Conservation (phyloP, 2,797 vertebrate species). For the Erpetoichthys calabaricus region DNA sequence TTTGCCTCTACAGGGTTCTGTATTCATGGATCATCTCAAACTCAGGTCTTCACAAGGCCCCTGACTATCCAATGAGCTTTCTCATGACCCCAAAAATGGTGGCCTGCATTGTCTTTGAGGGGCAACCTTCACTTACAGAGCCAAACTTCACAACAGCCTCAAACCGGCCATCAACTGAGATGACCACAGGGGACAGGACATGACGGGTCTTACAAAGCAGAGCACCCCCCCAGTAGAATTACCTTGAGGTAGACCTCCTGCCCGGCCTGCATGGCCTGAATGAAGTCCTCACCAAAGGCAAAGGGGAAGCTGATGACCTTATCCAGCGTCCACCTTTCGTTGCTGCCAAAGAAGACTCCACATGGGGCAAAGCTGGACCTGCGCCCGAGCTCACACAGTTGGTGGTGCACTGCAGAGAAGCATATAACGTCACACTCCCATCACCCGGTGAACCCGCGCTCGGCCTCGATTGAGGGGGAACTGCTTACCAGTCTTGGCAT, state of each 20-base stretch:
- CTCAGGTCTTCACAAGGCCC: too few relatives aligned
- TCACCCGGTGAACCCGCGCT: neutral
- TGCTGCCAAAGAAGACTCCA: constrained; percentile 1
- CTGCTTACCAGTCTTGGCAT: constrained; percentile 6
- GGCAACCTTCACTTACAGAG: too few relatives aligned
- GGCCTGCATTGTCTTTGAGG: too few relatives aligned
- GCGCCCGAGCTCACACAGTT: neutral
- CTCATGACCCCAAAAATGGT: too few relatives aligned
- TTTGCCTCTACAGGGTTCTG: too few relatives aligned
- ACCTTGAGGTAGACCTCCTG: constrained; percentile 4
- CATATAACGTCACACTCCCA: neutral
- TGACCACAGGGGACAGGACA: too few relatives aligned
- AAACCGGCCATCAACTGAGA: too few relatives aligned
- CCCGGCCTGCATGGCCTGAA: neutral
- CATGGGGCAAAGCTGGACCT: neutral
- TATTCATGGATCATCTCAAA: too few relatives aligned
- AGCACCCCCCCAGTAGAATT: neutral
- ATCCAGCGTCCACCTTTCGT: constrained; percentile 1
- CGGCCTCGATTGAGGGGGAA: neutral
- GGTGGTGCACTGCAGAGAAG: neutral
- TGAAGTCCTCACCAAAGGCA: constrained; percentile 4
- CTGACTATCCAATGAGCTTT: too few relatives aligned
- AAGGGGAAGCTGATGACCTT: neutral
- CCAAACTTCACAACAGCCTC: too few relatives aligned
- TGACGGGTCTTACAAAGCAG: too few relatives aligned